Conservation (phyloP, 2,888 invertebrate species). For the Deilephila elpenor region DNA sequence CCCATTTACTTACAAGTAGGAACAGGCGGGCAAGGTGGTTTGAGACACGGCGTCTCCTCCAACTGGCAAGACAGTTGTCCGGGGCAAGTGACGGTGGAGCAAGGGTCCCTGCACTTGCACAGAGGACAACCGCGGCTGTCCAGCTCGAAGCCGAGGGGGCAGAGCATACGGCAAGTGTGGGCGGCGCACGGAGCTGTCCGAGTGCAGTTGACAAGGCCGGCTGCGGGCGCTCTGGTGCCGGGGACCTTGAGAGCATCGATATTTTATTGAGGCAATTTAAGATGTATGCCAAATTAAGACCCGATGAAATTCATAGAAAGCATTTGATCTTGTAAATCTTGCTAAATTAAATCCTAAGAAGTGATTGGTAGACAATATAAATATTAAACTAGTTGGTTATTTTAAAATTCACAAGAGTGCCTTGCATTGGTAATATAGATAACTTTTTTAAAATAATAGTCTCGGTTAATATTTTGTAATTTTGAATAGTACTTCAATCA, state of each 20-base stretch:
- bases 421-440: too few relatives aligned
- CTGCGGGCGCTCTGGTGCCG: constrained; percentile 88
- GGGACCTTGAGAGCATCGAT: constrained; percentile 77
- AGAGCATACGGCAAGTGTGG: constrained; percentile 94
- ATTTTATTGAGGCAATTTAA: not conserved
- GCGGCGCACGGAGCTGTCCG: constrained; percentile 89
- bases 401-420: too few relatives aligned
- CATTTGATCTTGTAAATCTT: too few relatives aligned
- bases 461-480: too few relatives aligned
- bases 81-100: constrained; percentile 90
- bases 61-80: constrained; percentile 90
- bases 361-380: too few relatives aligned
- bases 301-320: too few relatives aligned
- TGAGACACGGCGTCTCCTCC: constrained; percentile 90
- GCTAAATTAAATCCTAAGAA: too few relatives aligned
- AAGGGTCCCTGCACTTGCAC: constrained; percentile 93
- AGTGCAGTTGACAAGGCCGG: constrained; percentile 88
- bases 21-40: constrained; percentile 92
- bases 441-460: too few relatives aligned
- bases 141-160: constrained; percentile 92
- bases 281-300: not conserved
- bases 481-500: too few relatives aligned
- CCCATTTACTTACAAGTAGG: constrained; percentile 87
- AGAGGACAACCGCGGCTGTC: constrained; percentile 88
- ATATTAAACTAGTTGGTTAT: too few relatives aligned